phyloP scores from a whole-genome alignment of 2,888 invertebrate genomes.

The Harpagoxenus sublaevis region DNA sequence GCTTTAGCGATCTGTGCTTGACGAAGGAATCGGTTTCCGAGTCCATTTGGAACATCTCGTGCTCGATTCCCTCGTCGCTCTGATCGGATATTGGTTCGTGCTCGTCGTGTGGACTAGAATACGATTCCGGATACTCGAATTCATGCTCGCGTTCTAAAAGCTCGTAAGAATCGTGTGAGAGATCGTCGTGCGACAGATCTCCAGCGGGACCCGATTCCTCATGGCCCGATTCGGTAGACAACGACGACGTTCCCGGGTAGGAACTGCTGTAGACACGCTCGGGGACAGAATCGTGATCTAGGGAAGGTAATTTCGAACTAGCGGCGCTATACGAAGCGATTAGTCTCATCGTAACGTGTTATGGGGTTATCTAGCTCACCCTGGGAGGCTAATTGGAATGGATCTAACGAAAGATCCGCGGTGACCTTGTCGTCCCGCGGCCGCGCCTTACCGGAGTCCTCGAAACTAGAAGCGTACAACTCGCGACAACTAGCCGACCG shows the following conservation, averaged over 20 bases:
- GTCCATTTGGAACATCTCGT: conserved; percentile 93
- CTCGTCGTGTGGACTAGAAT: conserved; percentile 83
- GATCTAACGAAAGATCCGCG: conserved; percentile 71
- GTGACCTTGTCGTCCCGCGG: conserved; percentile 80
- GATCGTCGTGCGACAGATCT: conserved; percentile 93
- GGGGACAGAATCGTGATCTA: conserved; percentile 90
- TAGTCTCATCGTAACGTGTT: conserved; percentile 91
- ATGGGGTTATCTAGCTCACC: conserved; percentile 90
- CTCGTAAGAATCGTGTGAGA: conserved; percentile 96
- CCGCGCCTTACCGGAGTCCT: conserved; percentile 90
- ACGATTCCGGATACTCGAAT: conserved; percentile 85
- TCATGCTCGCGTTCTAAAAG: conserved; percentile 90
- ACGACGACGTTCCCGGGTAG: conserved; percentile 93
- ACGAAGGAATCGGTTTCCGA: conserved; percentile 85
- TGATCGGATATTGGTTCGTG: conserved; percentile 82
- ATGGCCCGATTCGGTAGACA: conserved; percentile 88
- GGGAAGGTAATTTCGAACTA: conserved; percentile 88
- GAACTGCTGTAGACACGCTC: conserved; percentile 94
- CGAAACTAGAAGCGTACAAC: conserved; percentile 92
- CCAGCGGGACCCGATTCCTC: conserved; percentile 90
- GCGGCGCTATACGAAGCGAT: conserved; percentile 89
- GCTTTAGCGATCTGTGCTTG: conserved; percentile 82
- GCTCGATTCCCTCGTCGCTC: conserved; percentile 87
- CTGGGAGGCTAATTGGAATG: conserved; percentile 84
- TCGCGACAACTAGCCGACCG: conserved; percentile 94